Evolutionary conservation across 2,113 vertebrate species (phyloP).

Genomic region (Ceyx cyanopectus): DNA sequence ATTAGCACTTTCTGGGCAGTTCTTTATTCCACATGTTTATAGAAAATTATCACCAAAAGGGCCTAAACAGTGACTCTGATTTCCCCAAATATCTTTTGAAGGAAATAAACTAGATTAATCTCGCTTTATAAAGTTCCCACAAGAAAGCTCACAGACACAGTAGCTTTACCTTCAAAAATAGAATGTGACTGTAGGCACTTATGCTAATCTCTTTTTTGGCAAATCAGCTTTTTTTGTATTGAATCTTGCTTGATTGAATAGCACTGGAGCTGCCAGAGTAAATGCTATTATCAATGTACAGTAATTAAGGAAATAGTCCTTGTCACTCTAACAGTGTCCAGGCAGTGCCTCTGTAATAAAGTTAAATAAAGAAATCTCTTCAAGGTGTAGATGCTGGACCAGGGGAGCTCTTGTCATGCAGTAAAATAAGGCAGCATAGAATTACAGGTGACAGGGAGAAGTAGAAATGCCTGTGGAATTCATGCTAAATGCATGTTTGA

Average conservation of each 20-base stretch:
- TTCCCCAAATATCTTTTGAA: constrained; percentile 59
- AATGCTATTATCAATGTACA: constrained; percentile 78
- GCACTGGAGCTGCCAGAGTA: constrained; percentile 74
- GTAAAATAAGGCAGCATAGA: background rate
- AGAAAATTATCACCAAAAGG: constrained; percentile 33
- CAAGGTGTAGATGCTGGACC: constrained; percentile 22
- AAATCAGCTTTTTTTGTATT: constrained; percentile 78
- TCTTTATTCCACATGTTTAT: background rate
- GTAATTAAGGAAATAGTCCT: constrained; percentile 82
- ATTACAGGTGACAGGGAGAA: constrained; percentile 7
- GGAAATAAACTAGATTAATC: constrained; percentile 67
- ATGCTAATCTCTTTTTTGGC: constrained; percentile 78
- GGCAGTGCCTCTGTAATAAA: constrained; percentile 74
- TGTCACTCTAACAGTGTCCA: constrained; percentile 72
- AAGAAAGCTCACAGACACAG: constrained; percentile 68
- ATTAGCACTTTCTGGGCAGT: constrained; percentile 23
- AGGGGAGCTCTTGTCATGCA: constrained; percentile 9
- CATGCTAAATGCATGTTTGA: background rate
- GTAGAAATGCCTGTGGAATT: background rate
- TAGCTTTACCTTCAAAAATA: constrained; percentile 79
- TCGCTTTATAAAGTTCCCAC: constrained; percentile 68
- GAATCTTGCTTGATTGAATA: constrained; percentile 81
- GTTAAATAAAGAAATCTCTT: constrained; percentile 75
- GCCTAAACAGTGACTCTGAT: constrained; percentile 14
- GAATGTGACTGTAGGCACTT: constrained; percentile 76